Conservation (phyloP, 1,140 invertebrate species). For the Lasioglossum baleicum region DNA sequence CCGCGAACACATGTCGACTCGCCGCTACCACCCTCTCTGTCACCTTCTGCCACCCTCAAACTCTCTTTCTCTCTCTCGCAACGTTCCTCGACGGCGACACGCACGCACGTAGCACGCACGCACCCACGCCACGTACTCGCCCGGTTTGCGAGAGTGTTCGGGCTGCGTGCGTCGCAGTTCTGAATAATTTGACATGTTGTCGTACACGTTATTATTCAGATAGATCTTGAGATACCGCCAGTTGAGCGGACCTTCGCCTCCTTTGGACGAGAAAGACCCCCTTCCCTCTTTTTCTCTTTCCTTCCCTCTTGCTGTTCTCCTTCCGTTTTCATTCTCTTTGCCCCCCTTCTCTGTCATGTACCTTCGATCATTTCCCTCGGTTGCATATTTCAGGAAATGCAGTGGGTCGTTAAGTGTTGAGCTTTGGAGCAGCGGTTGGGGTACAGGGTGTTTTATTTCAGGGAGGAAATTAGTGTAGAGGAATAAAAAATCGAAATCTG, state of each 20-base stretch:
- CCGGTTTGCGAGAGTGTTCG: constrained; percentile 54
- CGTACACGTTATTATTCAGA: constrained; percentile 81
- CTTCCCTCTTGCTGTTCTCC: constrained; percentile 27
- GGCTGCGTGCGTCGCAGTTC: constrained; percentile 69
- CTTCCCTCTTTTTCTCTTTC: neutral
- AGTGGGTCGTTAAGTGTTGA: too few species aligned
- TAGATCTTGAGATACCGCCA: constrained; percentile 77
- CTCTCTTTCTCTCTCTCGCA: neutral
- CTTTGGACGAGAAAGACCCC: constrained; percentile 17
- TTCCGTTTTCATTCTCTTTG: constrained; percentile 32
- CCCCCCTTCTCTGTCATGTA: constrained; percentile 14
- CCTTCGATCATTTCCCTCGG: constrained; percentile 1
- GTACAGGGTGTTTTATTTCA: too few species aligned
- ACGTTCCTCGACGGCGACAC: constrained; percentile 61
- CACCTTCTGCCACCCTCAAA: constrained; percentile 12
- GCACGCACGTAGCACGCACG: constrained; percentile 42
- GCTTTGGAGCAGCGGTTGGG: too few species aligned
- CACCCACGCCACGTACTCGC: constrained; percentile 30
- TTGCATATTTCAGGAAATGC: constrained; percentile 14
- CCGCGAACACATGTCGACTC: constrained; percentile 73
- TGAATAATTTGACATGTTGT: constrained; percentile 81
- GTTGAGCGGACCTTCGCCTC: constrained; percentile 46
- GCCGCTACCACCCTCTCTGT: constrained; percentile 36
- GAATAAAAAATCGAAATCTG: too few species aligned
- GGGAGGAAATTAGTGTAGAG: too few species aligned